Conservation (phyloP, 1,140 invertebrate genomes). For the Meloidogyne chitwoodi region DNA sequence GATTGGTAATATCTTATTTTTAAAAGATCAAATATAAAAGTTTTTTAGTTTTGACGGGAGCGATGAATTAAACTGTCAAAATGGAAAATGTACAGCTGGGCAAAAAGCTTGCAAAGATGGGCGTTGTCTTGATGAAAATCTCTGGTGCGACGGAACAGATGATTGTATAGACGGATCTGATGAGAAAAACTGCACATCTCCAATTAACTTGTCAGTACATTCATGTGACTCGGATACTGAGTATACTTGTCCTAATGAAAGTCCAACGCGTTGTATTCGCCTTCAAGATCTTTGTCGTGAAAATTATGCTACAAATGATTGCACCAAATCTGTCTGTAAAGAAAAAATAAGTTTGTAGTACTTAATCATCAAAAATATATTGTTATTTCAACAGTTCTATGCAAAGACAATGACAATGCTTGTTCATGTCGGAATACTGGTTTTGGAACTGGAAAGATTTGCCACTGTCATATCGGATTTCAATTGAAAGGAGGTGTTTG, state of each 20-base stretch:
- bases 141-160: constrained; percentile 67
- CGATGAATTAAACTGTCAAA: constrained; percentile 19
- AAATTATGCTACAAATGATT: neutral
- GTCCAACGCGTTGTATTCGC: constrained; percentile 41
- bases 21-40: neutral
- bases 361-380: neutral
- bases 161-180: constrained; percentile 76
- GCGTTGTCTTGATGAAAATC: constrained; percentile 67
- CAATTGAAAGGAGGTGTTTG: constrained; percentile 26
- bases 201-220: neutral
- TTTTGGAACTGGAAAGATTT: constrained; percentile 22
- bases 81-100: constrained; percentile 3
- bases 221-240: constrained; percentile 42
- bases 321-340: constrained; percentile 20
- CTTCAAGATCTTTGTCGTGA: constrained; percentile 39
- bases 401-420: constrained; percentile 12
- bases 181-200: constrained; percentile 64
- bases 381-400: constrained; percentile 5
- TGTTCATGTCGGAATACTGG: constrained; percentile 38
- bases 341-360: constrained; percentile 21
- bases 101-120: constrained; percentile 67
- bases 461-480: constrained; percentile 31
- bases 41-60: constrained; percentile 20
- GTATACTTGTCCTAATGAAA: constrained; percentile 41
- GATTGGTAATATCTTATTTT: constrained; percentile 29